Evolutionary conservation across 2,113 vertebrate genomes (phyloP), one percentile per base, ranked within the genome.

Genomic region (Porphyrio hochstetteri): DNA sequence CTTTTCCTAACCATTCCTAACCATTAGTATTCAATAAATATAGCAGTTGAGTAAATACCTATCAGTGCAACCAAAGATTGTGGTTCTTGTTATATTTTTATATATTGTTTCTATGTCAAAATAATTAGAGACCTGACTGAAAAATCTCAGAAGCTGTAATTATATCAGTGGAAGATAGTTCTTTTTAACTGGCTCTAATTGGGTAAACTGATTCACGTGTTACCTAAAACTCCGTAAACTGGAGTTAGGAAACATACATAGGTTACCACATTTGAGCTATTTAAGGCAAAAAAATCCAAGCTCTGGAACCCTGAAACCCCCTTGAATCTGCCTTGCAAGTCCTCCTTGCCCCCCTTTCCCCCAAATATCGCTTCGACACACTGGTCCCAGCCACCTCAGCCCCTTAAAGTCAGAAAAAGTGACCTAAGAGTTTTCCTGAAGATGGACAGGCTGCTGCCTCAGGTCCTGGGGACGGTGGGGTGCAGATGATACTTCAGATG

Each of bases 301-400:
- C n/a, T 67, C 18, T 65, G 56, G 21, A 86, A 35, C 56, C 13
- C 17, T 55, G 33, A 75, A 27, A 2, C 1, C 4, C 2, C 10
- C 24, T 10, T 1, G 4, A 38, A 10, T 8, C 48, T 80, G 14
- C 42, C 8, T 35, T 78, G 17, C 29, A 11, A 33, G 33, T 65
- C 4, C 33, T 3, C 6, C 17, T 2, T 65, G 3, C 29, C 3
- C 6, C 15, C 3, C 2, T 19, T 13, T 36, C 23, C 48, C 20
- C 21, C 48, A 48, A 48, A 48, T 48, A 48, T 86, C 6, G 75
- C 59, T 67, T 6, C 16, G 33, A 20, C 13, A 16, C 1, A 0
- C 44, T 48, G 20, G 16, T 84, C 40, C n/a, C 60, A 87, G 36
- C 29, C 61, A 61, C 38, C 60, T 78, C 28, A 59, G 38, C 46